Base-by-base conservation (phyloP, 2,113 vertebrate species). In the Aphyosemion australe region DNA sequence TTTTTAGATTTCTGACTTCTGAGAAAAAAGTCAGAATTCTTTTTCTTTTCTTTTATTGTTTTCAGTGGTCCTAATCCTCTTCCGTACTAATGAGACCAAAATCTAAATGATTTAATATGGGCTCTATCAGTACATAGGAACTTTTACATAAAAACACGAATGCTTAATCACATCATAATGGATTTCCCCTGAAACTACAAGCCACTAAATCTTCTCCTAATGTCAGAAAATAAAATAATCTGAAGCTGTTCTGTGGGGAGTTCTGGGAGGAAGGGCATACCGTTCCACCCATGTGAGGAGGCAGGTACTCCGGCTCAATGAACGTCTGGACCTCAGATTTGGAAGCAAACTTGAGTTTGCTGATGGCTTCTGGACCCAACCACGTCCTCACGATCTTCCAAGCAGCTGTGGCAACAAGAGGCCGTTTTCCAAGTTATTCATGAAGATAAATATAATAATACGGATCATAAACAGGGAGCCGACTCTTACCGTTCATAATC, bases 361-460 rank as follows among this genome's bases (percentile, higher is more conserved):
- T 95, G 82, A 97, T 93, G 39, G 97, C 96, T 50, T 98, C 97
- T 1, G 97, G 95, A 59, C 96, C 97, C 71, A 99, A 90, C 97
- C 97, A 99, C 0, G 92, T 91, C 91, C 95, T 99, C 65, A 99
- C 93, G 39, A 99, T 94, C 90, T 93, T 99, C 95, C 97, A 99
- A 15, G 97, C 97, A 88, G 97, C 97, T 99, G 80, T 10, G 56
- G 61, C 63, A 8, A 74, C 1, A 50, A n/a, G n/a, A n/a, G n/a
- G n/a, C n/a, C n/a, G 59, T 8, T 12, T 50, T 56, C 20, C 8
- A 63, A 20, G 6, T 45, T 52, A 53, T 45, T 60, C 52, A 0
- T 43, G 3, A n/a, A 20, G 8, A 43, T 60, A 19, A 18, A n/a
- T 5, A 58, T 1, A 12, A 32, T 21, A 39, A 12, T 20, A 31